Evolutionary conservation across 2,888 invertebrate genomes (phyloP).

Genomic region (Chalcosyrphus nemorum): DNA sequence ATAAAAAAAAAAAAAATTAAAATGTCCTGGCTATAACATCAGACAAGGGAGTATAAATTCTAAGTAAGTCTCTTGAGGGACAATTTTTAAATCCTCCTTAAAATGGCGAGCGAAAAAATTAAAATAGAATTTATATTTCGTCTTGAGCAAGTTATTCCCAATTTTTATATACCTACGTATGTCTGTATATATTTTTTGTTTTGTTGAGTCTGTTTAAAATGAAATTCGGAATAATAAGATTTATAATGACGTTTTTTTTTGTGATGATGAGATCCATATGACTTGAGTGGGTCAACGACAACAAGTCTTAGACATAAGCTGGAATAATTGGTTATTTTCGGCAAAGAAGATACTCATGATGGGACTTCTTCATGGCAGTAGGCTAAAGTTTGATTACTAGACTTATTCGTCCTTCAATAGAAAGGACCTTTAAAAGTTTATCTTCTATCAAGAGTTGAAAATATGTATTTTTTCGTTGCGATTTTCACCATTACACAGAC

Average conservation of each 20-base stretch:
- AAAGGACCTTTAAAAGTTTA: too few species aligned
- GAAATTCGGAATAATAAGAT: constrained; percentile 43
- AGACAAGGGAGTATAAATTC: constrained; percentile 22
- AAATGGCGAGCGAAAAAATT: constrained; percentile 15
- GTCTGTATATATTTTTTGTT: too few species aligned
- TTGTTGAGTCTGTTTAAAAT: constrained; percentile 1
- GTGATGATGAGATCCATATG: constrained; percentile 1
- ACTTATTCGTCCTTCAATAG: too few species aligned
- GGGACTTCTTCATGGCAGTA: too few species aligned
- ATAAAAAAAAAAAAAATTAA: constrained; percentile 22
- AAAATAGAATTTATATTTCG: constrained; percentile 46
- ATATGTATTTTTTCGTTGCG: neutral
- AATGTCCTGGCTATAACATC: constrained; percentile 44
- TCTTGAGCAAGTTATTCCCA: constrained; percentile 48
- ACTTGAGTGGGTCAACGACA: constrained; percentile 6
- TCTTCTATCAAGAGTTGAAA: too few species aligned
- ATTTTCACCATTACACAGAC: neutral
- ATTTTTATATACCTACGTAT: too few species aligned
- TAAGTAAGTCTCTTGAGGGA: constrained; percentile 59
- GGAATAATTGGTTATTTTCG: constrained; percentile 8
- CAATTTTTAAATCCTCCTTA: constrained; percentile 64
- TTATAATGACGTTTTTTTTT: constrained; percentile 46
- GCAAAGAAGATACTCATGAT: too few species aligned
- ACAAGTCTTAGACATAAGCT: neutral
- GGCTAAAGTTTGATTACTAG: too few species aligned